These are phyloP conservation scores for Drosophila malerkotliana DNA, from an alignment of 1,140 invertebrate species.

Conservation along the genomic window DNA sequence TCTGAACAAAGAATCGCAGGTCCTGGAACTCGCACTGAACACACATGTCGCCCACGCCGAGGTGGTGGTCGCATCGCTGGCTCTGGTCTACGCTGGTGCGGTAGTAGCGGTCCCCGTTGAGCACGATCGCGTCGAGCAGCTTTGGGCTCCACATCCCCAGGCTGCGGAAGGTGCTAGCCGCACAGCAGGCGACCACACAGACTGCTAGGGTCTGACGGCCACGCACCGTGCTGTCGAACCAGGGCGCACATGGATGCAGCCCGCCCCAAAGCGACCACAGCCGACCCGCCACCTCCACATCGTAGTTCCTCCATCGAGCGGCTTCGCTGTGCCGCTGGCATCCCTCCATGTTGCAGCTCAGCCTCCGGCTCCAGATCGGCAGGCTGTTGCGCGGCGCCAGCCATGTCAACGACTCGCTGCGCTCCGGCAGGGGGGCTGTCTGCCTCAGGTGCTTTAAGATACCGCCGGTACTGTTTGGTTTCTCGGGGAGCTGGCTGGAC, in stretches of 20 bases:
- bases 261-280: slow-evolving; percentile 86
- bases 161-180: slow-evolving; percentile 84
- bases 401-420: background rate
- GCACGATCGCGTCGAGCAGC: slow-evolving; percentile 85
- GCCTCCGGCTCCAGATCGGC: background rate
- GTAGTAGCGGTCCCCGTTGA: slow-evolving; percentile 85
- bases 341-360: background rate
- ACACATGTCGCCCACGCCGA: background rate
- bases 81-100: slow-evolving; percentile 83
- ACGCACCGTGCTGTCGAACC: slow-evolving; percentile 66
- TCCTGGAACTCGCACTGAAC: slow-evolving; percentile 82
- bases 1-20: slow-evolving; percentile 83
- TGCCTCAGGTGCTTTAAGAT: background rate
- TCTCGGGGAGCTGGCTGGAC: background rate
- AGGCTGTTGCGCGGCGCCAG: background rate
- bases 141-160: slow-evolving; percentile 85
- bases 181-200: slow-evolving; percentile 85
- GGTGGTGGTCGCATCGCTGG: slow-evolving; percentile 35
- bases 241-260: slow-evolving; percentile 84
- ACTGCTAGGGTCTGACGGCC: slow-evolving; percentile 85
- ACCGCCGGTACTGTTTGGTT: background rate
- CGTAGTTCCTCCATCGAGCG: slow-evolving; percentile 82
- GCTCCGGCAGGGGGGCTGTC: background rate
- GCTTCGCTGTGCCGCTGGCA: background rate
- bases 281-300: slow-evolving; percentile 86